phyloP scores from a whole-genome alignment of 1,140 invertebrate species.

The Druon quercuslanigerum region DNA sequence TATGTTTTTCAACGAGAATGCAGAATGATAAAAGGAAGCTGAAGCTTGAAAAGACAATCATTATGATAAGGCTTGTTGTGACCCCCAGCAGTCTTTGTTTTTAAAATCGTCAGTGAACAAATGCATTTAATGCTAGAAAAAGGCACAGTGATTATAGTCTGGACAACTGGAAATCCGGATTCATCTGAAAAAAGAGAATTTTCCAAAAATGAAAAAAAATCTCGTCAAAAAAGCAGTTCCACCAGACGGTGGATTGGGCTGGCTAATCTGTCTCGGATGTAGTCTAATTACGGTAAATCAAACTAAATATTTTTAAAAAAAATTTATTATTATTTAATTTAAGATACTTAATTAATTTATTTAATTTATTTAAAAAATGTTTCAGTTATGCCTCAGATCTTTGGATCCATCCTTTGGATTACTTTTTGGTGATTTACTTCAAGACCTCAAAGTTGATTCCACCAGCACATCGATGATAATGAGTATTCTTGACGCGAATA shows the following conservation, averaged over 20 bases:
- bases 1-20: neutral
- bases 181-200: neutral
- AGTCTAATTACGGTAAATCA: slow-evolving; percentile 85
- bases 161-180: neutral
- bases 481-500: slow-evolving; percentile 83
- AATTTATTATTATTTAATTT: neutral
- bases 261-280: slow-evolving; percentile 87
- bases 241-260: slow-evolving; percentile 87
- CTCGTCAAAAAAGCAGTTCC: slow-evolving; percentile 59
- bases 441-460: slow-evolving; percentile 80
- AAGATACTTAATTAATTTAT: neutral
- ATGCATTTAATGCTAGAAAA: slow-evolving; percentile 6
- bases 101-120: neutral
- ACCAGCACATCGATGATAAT: slow-evolving; percentile 84
- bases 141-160: neutral
- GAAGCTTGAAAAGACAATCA: slow-evolving; percentile 2
- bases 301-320: neutral
- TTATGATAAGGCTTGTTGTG: neutral
- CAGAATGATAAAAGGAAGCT: slow-evolving; percentile 10
- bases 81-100: slow-evolving; percentile 3
- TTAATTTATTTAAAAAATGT: slow-evolving; percentile 39
- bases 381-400: slow-evolving; percentile 84
- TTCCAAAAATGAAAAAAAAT: slow-evolving; percentile 21
- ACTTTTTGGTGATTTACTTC: slow-evolving; percentile 83
- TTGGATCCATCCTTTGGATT: slow-evolving; percentile 87